Base-by-base conservation (phyloP, 2,888 invertebrate species). In the Chalcis sispes region DNA sequence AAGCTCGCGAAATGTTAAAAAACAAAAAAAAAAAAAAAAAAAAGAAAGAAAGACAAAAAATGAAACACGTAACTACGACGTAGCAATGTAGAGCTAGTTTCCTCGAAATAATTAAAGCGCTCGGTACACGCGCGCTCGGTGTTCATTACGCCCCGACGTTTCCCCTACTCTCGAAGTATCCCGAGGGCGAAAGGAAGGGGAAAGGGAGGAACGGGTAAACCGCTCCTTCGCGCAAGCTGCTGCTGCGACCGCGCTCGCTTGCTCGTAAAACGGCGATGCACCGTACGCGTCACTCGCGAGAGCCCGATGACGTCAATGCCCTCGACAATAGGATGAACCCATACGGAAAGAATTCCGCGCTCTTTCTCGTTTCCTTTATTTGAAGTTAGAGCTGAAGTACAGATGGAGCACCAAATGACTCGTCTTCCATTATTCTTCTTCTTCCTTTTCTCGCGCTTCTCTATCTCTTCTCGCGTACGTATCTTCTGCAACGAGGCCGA, bases 231-330 rank as follows among this genome's bases (percentile, higher is more conserved):
- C 15, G n/a, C 2, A 7, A 3, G 2, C n/a, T 25, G 7, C n/a
- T n/a, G 20, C 25, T 10, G 0, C 46, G 27, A 36, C 5, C 5
- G 32, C 32, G 8, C 10, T 32, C 32, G 48, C 36, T 2, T 32
- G 10, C n/a, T 2, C 42, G 7, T n/a, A n/a, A n/a, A n/a, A n/a
- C n/a, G n/a, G n/a, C n/a, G 20, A 5, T 20, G 36, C 52, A 48
- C 40, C n/a, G n/a, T n/a, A n/a, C n/a, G n/a, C n/a, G n/a, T n/a
- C n/a, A n/a, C n/a, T n/a, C n/a, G n/a, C n/a, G n/a, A n/a, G 58
- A 32, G 67, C 61, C n/a, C 67, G 50, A 77, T 77, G 77, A 77
- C 77, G 77, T 77, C 77, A 77, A 73, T 73, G 77, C 70, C 77
- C 77, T 77, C 72, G 54, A 65, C 70, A 65, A 72, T 69, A 58